Conservation (phyloP, 2,888 invertebrate species). For the Eurois occulta region DNA sequence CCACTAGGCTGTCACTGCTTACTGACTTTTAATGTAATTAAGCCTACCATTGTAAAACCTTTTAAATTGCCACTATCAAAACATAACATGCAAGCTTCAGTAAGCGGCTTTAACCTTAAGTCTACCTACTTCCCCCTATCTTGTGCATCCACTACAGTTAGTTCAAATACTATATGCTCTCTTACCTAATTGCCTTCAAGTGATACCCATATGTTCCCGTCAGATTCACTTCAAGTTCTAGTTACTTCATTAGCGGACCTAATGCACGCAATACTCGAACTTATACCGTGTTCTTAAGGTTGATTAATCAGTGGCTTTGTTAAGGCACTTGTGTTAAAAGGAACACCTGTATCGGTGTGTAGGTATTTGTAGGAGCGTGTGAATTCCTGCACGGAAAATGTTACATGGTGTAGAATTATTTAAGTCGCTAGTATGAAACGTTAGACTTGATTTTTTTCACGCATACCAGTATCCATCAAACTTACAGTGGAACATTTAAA, state of each 20-base stretch:
- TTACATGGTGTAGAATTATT: conserved; percentile 16
- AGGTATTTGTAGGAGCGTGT: conserved; percentile 38
- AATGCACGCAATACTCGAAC: conserved; percentile 22
- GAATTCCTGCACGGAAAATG: conserved; percentile 23
- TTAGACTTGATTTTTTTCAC: neutral
- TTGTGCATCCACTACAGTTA: conserved; percentile 13
- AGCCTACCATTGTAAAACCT: neutral
- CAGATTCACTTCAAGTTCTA: conserved; percentile 45
- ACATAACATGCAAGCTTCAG: neutral
- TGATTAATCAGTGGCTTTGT: conserved; percentile 17
- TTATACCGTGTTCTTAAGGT: conserved; percentile 12
- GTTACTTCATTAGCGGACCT: conserved; percentile 34
- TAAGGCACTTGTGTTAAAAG: conserved; percentile 14
- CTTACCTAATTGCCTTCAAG: conserved; percentile 55
- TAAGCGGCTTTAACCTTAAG: conserved; percentile 7
- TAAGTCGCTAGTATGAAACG: neutral
- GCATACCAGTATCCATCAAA: neutral
- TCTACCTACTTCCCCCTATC: neutral
- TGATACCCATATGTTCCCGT: conserved; percentile 50
- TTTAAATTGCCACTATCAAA: neutral
- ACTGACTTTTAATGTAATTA: neutral
- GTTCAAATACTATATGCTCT: conserved; percentile 36
- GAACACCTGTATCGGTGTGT: conserved; percentile 41
- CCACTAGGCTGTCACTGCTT: too few relatives aligned
- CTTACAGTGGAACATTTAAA: neutral